Conservation (phyloP, 2,797 vertebrate genomes). For the Lerista edwardsae region DNA sequence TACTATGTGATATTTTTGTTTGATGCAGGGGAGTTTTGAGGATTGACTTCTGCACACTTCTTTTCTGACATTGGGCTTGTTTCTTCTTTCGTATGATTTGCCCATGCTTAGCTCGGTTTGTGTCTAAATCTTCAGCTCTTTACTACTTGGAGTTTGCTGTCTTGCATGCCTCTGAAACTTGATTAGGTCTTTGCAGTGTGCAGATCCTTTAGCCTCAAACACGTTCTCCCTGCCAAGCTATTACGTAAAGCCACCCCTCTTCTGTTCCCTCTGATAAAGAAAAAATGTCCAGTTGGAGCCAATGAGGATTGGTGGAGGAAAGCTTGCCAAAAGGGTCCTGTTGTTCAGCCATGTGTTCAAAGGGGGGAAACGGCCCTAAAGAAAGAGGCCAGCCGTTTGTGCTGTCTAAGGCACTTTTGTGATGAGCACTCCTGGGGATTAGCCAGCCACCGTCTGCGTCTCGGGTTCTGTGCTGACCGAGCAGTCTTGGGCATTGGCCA, state of each 20-base stretch:
- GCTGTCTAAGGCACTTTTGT: slow-evolving; percentile 22
- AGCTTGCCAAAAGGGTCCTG: slow-evolving; percentile 52
- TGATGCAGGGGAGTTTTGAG: no score
- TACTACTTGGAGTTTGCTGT: background rate
- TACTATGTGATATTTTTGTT: background rate
- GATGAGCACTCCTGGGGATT: background rate
- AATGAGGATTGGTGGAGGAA: slow-evolving; percentile 23
- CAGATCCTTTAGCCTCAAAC: accelerated
- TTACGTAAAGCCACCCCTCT: background rate
- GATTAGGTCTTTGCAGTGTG: background rate
- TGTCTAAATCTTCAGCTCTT: background rate
- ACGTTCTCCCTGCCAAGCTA: background rate
- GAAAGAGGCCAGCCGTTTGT: background rate
- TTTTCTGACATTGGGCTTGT: background rate
- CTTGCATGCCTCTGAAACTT: accelerated
- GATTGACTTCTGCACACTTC: background rate
- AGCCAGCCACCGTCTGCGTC: background rate
- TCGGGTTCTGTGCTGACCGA: background rate
- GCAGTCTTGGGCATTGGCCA: slow-evolving; percentile 49
- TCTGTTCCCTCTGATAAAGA: background rate
- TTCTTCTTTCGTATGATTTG: background rate
- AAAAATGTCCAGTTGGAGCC: background rate
- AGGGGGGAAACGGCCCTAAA: slow-evolving; percentile 29
- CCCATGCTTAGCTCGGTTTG: accelerated
- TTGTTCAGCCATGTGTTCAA: background rate